phyloP scores from a whole-genome alignment of 2,888 invertebrate genomes.

The Pandemis corylana region DNA sequence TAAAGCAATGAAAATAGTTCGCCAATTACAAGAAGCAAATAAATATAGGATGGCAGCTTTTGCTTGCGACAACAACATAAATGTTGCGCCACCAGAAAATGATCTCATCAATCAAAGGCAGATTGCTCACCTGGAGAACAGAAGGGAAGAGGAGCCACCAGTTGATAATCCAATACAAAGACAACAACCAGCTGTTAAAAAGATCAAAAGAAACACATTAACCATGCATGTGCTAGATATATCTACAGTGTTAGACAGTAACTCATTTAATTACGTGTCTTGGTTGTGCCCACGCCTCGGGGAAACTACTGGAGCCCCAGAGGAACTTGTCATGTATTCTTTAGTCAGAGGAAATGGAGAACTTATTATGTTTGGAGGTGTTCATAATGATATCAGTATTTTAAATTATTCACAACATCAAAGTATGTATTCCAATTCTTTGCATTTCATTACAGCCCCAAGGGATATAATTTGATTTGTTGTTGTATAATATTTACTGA shows the following conservation, averaged over 20 bases:
- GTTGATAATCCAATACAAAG: constrained; percentile 64
- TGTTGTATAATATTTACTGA: constrained; percentile 6
- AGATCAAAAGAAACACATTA: constrained; percentile 88
- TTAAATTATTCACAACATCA: constrained; percentile 85
- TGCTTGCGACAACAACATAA: constrained; percentile 73
- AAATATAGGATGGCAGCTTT: constrained; percentile 83
- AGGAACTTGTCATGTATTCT: constrained; percentile 95
- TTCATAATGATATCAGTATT: constrained; percentile 90
- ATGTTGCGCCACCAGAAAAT: constrained; percentile 70
- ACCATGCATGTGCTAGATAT: constrained; percentile 95
- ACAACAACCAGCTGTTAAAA: constrained; percentile 82
- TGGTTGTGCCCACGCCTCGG: constrained; percentile 90
- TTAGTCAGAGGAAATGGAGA: constrained; percentile 96
- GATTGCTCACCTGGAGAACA: constrained; percentile 75
- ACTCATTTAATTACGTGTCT: constrained; percentile 86
- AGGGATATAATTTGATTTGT: constrained; percentile 86
- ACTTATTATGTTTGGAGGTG: constrained; percentile 98
- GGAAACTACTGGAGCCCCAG: constrained; percentile 89
- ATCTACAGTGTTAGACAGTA: constrained; percentile 87
- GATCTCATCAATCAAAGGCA: constrained; percentile 80
- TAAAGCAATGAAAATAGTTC: constrained; percentile 78
- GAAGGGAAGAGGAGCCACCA: constrained; percentile 67
- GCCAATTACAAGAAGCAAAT: constrained; percentile 80
- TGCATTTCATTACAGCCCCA: constrained; percentile 91
- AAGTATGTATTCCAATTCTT: constrained; percentile 89